phyloP scores from a whole-genome alignment of 2,797 vertebrate species.

The Macrochelys suwanniensis region DNA sequence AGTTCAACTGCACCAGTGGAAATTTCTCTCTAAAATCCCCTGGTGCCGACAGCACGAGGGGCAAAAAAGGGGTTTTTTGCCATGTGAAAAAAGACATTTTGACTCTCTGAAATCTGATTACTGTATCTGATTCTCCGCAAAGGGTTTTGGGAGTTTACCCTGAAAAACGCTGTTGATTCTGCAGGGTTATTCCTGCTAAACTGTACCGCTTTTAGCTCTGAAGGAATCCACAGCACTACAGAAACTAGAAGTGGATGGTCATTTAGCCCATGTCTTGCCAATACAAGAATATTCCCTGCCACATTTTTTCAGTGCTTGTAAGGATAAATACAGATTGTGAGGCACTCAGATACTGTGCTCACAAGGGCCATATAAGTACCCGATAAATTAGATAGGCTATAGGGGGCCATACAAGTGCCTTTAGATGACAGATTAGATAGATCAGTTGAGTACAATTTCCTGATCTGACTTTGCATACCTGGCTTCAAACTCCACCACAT shows the following conservation, averaged over 20 bases:
- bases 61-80: neutral
- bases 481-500: constrained; percentile 78
- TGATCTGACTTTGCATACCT: constrained; percentile 77
- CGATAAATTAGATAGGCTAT: neutral
- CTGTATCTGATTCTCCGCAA: neutral
- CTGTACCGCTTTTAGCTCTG: neutral
- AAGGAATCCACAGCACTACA: neutral
- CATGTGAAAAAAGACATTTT: neutral
- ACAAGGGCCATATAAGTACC: neutral
- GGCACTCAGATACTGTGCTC: neutral
- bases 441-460: neutral
- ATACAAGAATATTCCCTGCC: neutral
- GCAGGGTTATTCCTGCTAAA: neutral
- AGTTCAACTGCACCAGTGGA: neutral
- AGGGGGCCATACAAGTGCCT: neutral
- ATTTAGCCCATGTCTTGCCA: neutral
- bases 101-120: neutral
- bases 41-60: neutral
- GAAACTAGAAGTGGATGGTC: neutral
- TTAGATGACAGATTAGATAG: neutral
- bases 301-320: neutral
- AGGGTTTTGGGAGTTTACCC: neutral
- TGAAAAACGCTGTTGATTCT: neutral
- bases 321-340: neutral
- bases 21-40: neutral